Evolutionary conservation across 2,113 vertebrate genomes (phyloP).

Genomic region (Capricornis sumatraensis): DNA sequence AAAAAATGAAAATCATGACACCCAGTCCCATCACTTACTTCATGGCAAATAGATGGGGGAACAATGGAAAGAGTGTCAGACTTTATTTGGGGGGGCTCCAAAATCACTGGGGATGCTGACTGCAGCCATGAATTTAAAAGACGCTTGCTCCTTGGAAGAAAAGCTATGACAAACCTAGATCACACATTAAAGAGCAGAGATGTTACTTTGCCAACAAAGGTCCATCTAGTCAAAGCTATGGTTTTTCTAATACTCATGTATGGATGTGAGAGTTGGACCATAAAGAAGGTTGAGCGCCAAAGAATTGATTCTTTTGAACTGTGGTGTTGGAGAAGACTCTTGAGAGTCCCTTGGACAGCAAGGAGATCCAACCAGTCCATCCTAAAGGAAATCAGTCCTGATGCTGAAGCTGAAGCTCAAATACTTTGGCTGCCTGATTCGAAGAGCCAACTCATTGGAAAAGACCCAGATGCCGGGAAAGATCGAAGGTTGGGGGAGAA

Average conservation of each 20-base stretch:
- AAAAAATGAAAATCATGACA: background rate
- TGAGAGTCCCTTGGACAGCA: background rate
- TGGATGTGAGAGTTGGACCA: background rate
- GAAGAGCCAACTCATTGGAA: background rate
- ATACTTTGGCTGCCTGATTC: background rate
- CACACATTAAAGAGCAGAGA: rapidly evolving
- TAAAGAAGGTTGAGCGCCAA: rapidly evolving
- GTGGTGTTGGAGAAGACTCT: background rate
- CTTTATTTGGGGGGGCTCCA: background rate
- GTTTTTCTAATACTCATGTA: background rate
- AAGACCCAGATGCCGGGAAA: background rate
- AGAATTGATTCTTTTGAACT: background rate
- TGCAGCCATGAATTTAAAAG: background rate
- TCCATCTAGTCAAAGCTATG: background rate
- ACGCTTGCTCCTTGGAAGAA: background rate
- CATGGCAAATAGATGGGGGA: background rate
- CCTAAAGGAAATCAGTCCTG: background rate
- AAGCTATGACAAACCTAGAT: background rate
- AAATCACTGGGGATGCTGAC: background rate
- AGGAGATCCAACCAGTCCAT: background rate
- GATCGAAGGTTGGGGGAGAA: background rate
- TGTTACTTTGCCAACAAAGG: background rate
- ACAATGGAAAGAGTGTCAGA: background rate
- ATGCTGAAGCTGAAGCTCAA: background rate
- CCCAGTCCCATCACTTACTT: background rate